Percentiles rank a stretch among this genome's conserved stretches.
Evolutionary conservation across 2,888 invertebrate species (phyloP).

Genomic region (Branchellion lobata): DNA sequence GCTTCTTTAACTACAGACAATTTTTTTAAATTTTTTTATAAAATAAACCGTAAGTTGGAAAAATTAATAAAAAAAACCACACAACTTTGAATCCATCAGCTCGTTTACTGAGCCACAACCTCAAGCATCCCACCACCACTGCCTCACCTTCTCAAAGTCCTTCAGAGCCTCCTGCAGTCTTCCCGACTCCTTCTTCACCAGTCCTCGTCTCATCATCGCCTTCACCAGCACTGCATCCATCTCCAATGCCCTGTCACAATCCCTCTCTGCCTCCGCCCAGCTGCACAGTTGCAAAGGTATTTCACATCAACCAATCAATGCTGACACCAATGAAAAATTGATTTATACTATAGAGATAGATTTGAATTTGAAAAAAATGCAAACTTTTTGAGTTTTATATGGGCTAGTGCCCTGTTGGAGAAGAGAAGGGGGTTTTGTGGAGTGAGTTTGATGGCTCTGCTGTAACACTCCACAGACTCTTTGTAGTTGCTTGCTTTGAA

Average conservation of each 20-base stretch:
- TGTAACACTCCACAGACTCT: slow-evolving; percentile 62
- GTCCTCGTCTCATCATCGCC: slow-evolving; percentile 60
- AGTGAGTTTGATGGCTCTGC: slow-evolving; percentile 60
- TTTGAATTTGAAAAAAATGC: too few species aligned
- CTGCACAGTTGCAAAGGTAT: slow-evolving; percentile 54
- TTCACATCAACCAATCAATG: background rate
- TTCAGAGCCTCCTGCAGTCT: slow-evolving; percentile 72
- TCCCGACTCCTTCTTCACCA: slow-evolving; percentile 69
- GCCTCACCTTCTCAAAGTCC: slow-evolving; percentile 73
- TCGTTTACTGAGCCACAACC: too few species aligned
- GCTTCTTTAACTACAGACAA: too few species aligned
- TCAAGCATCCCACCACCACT: too few species aligned
- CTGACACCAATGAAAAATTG: background rate
- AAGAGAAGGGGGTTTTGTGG: slow-evolving; percentile 70
- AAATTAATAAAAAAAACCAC: background rate
- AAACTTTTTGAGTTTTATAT: slow-evolving; percentile 69
- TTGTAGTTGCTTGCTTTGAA: slow-evolving; percentile 60
- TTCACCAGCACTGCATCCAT: slow-evolving; percentile 63
- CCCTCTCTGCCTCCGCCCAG: slow-evolving; percentile 62
- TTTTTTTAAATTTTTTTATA: too few species aligned
- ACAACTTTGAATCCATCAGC: background rate
- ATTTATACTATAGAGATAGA: background rate
- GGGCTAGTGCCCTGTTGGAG: slow-evolving; percentile 84
- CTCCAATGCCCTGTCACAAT: slow-evolving; percentile 60
- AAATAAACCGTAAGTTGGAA: too few species aligned